Base-by-base conservation (phyloP, 1,140 invertebrate species). In the Drosophila obscura region DNA sequence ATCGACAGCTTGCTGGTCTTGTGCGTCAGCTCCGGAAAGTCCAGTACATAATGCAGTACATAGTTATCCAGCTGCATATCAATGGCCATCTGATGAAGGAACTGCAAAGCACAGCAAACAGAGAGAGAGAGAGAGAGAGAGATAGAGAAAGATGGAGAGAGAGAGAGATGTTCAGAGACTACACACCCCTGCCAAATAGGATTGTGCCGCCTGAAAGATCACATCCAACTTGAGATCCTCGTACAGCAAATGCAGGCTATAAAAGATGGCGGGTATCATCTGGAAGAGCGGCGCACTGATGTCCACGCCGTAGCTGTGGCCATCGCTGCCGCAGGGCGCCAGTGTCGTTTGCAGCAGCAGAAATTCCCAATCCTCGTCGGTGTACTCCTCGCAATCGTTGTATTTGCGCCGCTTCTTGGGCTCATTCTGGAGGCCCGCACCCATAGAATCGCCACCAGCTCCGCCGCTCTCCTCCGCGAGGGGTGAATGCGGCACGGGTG, bases 151-250 rank as follows among this genome's bases (percentile, higher is more conserved):
- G 9, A 39, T 2, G 9, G 11, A 45, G 26, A 28, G 8, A 44
- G 2, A 1, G 19, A 19, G 7, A 31, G 28, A 7, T 35, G 31
- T 11, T 28, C 7, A 35, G 9, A 11, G 7, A 31, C 2, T 31
- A 31, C 31, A 31, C 8, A 31, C 90, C 73, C 90, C 79, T 0
- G 94, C 96, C 19, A 99, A 82, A 0, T 95, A 93, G 48, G 94
- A 93, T 53, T 97, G 92, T 71, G 95, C 94, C 59, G 95, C 94
- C 19, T 93, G 94, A 66, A 96, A 93, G 2, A 96, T 92, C 1
- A 94, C 93, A 83, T 97, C 96, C 39, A 98, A 90, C 92, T 98
- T 98, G 1, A 97, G 93, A 87, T 98, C 97, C 93, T 98, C 97
- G 91, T 98, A 98, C 0, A 98, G 92, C 9, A 98, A 92, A 93